Conservation (phyloP, 2,113 vertebrate species). For the Circaetus cinerascens region DNA sequence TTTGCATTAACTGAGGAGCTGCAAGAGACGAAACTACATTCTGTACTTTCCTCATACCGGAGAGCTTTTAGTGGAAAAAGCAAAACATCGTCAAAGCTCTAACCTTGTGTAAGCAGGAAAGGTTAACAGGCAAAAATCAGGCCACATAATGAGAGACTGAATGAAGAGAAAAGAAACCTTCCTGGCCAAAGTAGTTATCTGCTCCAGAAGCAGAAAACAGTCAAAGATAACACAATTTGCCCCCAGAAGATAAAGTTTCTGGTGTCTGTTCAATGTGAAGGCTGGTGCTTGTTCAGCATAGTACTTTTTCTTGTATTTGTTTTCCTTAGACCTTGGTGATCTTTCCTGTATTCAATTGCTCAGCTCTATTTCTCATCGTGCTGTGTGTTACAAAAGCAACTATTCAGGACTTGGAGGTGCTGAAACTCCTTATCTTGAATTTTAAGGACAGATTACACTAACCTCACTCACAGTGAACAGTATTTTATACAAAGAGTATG, state of each 20-base stretch:
- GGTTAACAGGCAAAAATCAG: neutral
- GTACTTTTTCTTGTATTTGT: conserved; percentile 3
- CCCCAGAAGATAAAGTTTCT: neutral
- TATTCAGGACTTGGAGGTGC: neutral
- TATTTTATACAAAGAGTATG: neutral
- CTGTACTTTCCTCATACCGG: neutral
- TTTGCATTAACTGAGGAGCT: neutral
- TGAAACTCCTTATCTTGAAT: neutral
- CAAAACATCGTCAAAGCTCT: neutral
- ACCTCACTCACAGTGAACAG: neutral
- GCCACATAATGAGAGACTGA: neutral
- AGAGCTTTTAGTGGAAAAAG: neutral
- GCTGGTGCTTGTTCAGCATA: conserved; percentile 12
- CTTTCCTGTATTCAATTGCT: conserved; percentile 8
- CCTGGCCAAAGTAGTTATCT: neutral
- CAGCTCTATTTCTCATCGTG: neutral
- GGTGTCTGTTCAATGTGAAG: neutral
- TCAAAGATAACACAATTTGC: neutral
- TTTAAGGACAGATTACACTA: neutral
- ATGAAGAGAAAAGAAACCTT: neutral
- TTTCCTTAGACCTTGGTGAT: conserved; percentile 35
- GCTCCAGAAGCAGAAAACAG: neutral
- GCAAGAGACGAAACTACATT: neutral
- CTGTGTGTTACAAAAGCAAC: neutral
- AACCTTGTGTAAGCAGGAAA: neutral